Base-by-base conservation (phyloP, 2,113 vertebrate species). In the Sebastes fasciatus region DNA sequence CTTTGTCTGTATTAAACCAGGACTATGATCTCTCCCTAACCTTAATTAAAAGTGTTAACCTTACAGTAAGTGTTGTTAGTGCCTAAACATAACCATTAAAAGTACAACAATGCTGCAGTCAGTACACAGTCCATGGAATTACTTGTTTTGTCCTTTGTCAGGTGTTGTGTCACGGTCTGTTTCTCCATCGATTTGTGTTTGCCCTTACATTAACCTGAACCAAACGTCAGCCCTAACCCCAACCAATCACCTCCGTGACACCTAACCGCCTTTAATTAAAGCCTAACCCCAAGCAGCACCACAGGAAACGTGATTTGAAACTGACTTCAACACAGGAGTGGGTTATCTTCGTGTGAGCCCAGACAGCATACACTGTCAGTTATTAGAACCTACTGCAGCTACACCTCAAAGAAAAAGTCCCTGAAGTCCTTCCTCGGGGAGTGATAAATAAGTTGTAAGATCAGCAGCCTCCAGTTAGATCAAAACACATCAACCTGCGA, bases 391-490 rank as follows among this genome's bases (percentile, higher is more conserved):
- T 21, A 10, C 49, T 78, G 82, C 82, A 73, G 78, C 46, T 49
- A 2, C 77, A 64, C 63, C 80, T 84, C 72, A 78, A 52, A 90
- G 83, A 26, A 73, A 48, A 63, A 57, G 63, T 82, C 74, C 80
- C 83, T 52, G 70, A 34, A 60, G 83, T 26, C 9, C 57, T 71
- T 76, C 88, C 73, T 61, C 19, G 4, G 80, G 76, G 85, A 73
- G 57, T 9, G 75, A 78, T 84, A 75, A 78, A 89, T 82, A 78
- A 69, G 78, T 69, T 83, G 80, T 86, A 74, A 52, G 74, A 92
- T 88, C 78, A 83, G 83, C 83, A 87, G 83, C 63, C 63, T 69
- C 61, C 43, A 49, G 77, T 84, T 68, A 55, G 78, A 90, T 86
- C 76, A 89, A 82, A 89, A 84, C 72, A 26, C 68, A 72, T 69